These are phyloP conservation scores for Drosophila testacea DNA, from an alignment of 2,888 invertebrate genomes.

Conservation along the genomic window DNA sequence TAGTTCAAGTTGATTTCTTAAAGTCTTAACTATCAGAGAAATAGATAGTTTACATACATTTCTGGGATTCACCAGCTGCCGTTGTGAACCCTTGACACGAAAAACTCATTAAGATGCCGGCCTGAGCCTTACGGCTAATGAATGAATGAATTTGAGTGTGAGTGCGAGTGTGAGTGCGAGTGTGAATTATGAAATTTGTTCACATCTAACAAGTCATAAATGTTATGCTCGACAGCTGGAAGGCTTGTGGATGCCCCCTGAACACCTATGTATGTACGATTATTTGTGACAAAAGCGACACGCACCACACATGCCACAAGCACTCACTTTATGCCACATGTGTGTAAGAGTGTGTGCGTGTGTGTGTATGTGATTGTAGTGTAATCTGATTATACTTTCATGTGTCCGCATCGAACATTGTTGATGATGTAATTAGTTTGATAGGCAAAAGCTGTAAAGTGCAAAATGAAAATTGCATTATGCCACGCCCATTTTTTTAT, in stretches of 20 bases:
- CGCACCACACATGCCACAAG: slow-evolving; percentile 26
- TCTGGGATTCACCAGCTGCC: slow-evolving; percentile 43
- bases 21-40: slow-evolving; percentile 14
- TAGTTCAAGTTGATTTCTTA: slow-evolving; percentile 4
- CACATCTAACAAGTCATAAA: slow-evolving; percentile 72
- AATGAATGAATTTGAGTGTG: slow-evolving; percentile 20
- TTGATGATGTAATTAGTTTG: slow-evolving; percentile 51
- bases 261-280: neutral
- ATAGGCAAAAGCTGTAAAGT: slow-evolving; percentile 44
- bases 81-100: slow-evolving; percentile 63
- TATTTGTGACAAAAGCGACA: slow-evolving; percentile 13
- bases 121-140: slow-evolving; percentile 34
- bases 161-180: slow-evolving; percentile 19
- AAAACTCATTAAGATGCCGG: slow-evolving; percentile 61
- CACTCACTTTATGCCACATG: slow-evolving; percentile 22
- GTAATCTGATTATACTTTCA: slow-evolving; percentile 67
- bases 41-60: slow-evolving; percentile 40
- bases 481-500: slow-evolving; percentile 29
- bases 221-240: slow-evolving; percentile 45
- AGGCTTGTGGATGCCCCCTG: slow-evolving; percentile 27
- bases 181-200: slow-evolving; percentile 65
- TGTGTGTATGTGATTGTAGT: slow-evolving; percentile 6
- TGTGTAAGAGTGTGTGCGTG: neutral
- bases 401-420: slow-evolving; percentile 42
- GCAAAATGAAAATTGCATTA: slow-evolving; percentile 50